Conservation (phyloP, 2,888 invertebrate genomes). For the Tortrix viridana region DNA sequence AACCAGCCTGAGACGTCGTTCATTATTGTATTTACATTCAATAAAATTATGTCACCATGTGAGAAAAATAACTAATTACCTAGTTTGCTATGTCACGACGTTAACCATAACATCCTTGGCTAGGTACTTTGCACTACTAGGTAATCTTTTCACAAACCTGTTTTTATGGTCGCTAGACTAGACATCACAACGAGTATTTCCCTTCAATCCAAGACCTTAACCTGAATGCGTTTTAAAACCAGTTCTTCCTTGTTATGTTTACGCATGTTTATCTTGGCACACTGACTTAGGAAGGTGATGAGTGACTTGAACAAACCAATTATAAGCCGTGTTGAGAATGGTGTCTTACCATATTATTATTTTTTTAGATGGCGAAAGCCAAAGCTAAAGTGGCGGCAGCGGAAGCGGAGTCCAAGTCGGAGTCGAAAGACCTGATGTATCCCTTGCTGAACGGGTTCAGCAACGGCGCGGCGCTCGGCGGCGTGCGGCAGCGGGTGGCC, state of each 20-base stretch:
- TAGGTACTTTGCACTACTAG: slow-evolving; percentile 20
- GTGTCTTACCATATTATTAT: slow-evolving; percentile 6
- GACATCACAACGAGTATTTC: slow-evolving; percentile 14
- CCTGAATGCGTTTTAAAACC: slow-evolving; percentile 12
- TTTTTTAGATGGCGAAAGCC: slow-evolving; percentile 53
- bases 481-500: slow-evolving; percentile 76
- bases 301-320: slow-evolving; percentile 3
- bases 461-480: slow-evolving; percentile 68
- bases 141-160: slow-evolving; percentile 24
- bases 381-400: slow-evolving; percentile 59
- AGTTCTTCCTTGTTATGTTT: slow-evolving; percentile 17
- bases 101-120: slow-evolving; percentile 6
- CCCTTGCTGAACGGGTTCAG: slow-evolving; percentile 75
- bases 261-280: slow-evolving; percentile 5
- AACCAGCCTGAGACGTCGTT: no score
- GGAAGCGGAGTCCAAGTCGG: slow-evolving; percentile 53
- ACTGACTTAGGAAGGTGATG: slow-evolving; percentile 14
- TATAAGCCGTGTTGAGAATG: neutral
- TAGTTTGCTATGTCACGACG: slow-evolving; percentile 2
- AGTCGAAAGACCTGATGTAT: slow-evolving; percentile 67
- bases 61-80: neutral
- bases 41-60: no score
- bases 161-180: slow-evolving; percentile 18
- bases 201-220: slow-evolving; percentile 24
- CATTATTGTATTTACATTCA: no score